phyloP scores from a whole-genome alignment of 2,888 invertebrate species.

The Eueremaeus valkanovi region DNA sequence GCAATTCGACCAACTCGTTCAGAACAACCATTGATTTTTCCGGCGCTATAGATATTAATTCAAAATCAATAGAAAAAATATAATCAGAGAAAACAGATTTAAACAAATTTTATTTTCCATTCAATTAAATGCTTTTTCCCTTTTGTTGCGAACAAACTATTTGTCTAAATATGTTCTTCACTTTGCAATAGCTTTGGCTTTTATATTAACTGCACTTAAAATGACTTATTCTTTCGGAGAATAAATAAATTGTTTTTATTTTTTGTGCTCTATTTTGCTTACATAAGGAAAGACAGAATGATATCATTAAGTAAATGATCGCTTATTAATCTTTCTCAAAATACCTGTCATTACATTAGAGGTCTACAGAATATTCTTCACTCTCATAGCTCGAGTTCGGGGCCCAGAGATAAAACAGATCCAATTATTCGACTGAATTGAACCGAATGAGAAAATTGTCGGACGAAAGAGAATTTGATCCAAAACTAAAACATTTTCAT shows the following conservation, averaged over 20 bases:
- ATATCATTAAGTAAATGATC: not conserved
- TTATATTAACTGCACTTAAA: not conserved
- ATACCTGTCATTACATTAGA: too few relatives aligned
- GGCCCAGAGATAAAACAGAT: not conserved
- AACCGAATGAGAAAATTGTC: not conserved
- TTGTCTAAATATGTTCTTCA: not conserved
- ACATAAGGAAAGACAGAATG: not conserved
- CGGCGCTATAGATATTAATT: not conserved
- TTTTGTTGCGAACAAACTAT: not conserved
- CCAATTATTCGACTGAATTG: not conserved
- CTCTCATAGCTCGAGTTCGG: not conserved
- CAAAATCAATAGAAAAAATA: not conserved
- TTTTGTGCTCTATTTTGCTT: too few relatives aligned
- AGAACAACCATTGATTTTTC: slow-evolving; percentile 27
- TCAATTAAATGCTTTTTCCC: not conserved
- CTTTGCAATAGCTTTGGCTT: not conserved
- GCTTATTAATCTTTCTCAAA: too few relatives aligned
- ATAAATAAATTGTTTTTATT: not conserved
- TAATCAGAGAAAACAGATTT: too few relatives aligned
- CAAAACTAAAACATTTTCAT: not conserved
- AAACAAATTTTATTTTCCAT: not conserved
- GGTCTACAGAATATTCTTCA: not conserved
- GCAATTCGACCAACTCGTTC: slow-evolving; percentile 18
- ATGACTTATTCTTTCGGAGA: not conserved
- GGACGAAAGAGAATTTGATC: not conserved